Base-by-base conservation (phyloP, 2,888 invertebrate genomes). In the Lasius platythorax region DNA sequence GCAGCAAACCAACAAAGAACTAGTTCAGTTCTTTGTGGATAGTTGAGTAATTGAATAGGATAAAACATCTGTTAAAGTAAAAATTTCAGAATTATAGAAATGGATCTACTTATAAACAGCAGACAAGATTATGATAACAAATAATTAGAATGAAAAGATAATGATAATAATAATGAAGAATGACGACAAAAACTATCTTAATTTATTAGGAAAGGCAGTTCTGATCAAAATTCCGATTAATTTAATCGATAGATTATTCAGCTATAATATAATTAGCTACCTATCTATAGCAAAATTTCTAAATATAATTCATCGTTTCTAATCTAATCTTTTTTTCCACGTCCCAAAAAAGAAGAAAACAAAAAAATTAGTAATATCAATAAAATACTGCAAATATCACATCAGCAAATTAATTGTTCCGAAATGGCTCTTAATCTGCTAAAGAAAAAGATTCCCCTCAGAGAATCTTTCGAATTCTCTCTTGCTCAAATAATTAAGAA, bases 1-100 rank as follows among this genome's bases (percentile, higher is more conserved):
- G 89, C 92, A 23, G 92, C 92, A 6, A 92, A 75, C 92, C 92
- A 92, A 23, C 87, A 87, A 50, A 78, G 64, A 4, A 89, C 37
- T 5, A 92, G 61, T 61, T 87, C 85, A 11, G 89, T 87, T 1
- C 56, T 86, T 2, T 68, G 76, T 61, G 83, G 86, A 37, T 33
- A n/a, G 6, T 82, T 84, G n/a, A 91, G 85, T 2, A 92, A 28
- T 1, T 90, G 87, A 28, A 43, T 3, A 37, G 85, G 64, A 78
- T 90, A 87, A 81, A 87, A 92, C 92, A 92, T 92, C 72, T 87
- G 2, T 1, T 30, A 43, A 33, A 3, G 1, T 3, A 63, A 6
- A 2, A 70, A 30, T 9, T 15, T 12, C 1, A 73, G 3, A 23
- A 33, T 64, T 6, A n/a, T 12, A 43, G n/a, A 33, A 75, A n/a